Conservation (phyloP, 2,113 vertebrate genomes). For the Neogobius melanostomus region DNA sequence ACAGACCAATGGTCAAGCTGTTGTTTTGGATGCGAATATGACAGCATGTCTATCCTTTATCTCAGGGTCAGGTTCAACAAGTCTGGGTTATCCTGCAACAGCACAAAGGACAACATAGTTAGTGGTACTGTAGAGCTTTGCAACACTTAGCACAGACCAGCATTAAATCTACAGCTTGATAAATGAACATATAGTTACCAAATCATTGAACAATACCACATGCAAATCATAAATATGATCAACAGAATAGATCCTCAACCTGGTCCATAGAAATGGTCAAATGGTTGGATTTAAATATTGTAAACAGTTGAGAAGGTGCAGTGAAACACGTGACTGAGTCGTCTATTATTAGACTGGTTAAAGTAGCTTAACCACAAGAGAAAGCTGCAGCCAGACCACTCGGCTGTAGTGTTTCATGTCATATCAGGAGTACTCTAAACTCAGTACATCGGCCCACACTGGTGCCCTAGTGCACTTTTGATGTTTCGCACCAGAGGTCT, state of each 20-base stretch:
- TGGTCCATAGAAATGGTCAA: neutral
- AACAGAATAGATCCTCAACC: no score
- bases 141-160: neutral
- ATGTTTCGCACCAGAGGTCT: neutral
- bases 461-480: neutral
- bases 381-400: neutral
- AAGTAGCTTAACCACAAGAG: slow-evolving; percentile 12
- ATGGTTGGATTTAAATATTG: neutral
- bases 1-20: neutral
- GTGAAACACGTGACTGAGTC: slow-evolving; percentile 3
- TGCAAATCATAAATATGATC: no score
- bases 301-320: neutral
- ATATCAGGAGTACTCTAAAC: neutral
- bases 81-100: neutral
- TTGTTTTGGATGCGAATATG: neutral
- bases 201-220: no score
- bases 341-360: slow-evolving; percentile 6
- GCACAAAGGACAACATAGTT: neutral
- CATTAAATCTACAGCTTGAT: no score
- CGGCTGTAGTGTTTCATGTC: neutral
- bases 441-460: neutral
- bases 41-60: neutral
- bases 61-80: neutral
- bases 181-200: no score
- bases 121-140: neutral